phyloP scores from a whole-genome alignment of 2,888 invertebrate species.

The Argyra leucocephala region DNA sequence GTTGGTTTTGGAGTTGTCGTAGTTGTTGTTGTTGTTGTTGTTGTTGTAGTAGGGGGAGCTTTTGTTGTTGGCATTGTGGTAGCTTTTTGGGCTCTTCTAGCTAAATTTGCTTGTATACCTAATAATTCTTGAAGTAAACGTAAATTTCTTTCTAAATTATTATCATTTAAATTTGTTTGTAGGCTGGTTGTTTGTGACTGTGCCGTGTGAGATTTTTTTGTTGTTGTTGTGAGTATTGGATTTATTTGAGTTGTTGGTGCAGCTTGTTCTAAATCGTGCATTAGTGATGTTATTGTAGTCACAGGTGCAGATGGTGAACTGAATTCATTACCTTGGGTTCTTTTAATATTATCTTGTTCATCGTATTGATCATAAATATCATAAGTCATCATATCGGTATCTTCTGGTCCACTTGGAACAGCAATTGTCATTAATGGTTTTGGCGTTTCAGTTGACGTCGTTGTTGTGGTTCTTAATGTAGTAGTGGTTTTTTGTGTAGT shows the following conservation, averaged over 20 bases:
- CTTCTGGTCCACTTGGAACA: background rate
- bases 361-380: background rate
- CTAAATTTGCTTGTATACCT: slow-evolving; percentile 18
- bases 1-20: slow-evolving; percentile 12
- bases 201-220: background rate
- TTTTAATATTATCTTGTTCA: background rate
- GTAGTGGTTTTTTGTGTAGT: slow-evolving; percentile 16
- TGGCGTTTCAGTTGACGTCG: slow-evolving; percentile 12
- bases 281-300: slow-evolving; percentile 20
- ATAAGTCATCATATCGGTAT: background rate
- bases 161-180: background rate
- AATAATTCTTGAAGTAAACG: slow-evolving; percentile 23
- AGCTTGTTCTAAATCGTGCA: background rate
- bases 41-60: slow-evolving; percentile 17
- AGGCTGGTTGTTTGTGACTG: background rate
- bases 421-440: too few relatives aligned
- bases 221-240: background rate
- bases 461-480: slow-evolving; percentile 20
- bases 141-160: slow-evolving; percentile 20
- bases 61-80: slow-evolving; percentile 16
- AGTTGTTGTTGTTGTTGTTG: slow-evolving; percentile 14
- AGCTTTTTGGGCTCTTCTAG: slow-evolving; percentile 12
- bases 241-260: background rate
- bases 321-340: slow-evolving; percentile 11
- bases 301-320: slow-evolving; percentile 19